Base-by-base conservation (phyloP, 1,140 invertebrate genomes). In the Zaprionus nigranus region DNA sequence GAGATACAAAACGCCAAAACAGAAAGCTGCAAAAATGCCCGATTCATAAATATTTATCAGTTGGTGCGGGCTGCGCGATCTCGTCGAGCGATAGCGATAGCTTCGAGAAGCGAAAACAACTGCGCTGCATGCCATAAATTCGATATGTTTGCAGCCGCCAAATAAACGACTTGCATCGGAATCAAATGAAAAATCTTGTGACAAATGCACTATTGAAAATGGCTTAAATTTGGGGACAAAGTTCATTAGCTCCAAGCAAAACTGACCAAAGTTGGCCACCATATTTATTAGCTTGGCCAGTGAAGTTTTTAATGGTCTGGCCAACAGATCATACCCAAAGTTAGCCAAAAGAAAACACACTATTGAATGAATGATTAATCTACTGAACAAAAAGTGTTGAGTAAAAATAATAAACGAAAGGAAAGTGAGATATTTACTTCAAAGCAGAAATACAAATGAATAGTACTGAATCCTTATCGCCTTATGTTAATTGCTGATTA, bases 21-120 rank as follows among this genome's bases (percentile, higher is more conserved):
- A 38, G 68, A 64, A 58, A 73, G 38, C 60, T 49, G 30, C 74
- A 73, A 79, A 83, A 81, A 64, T 78, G 75, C 4, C 49, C 60
- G 53, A 51, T 77, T 85, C 82, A 86, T 85, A 85, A 85, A 85
- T 86, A 85, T 85, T 85, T 85, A 85, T 70, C 74, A 78, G 70
- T 65, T 36, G 40, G 30, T 58, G 40, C 60, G 49, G 28, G 38
- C 28, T 38, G 40, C 20, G 63, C 75, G 82, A 85, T 84, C 74
- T 54, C 36, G n/a, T n/a, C 9, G 38, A 24, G 24, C 30, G 82
- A 85, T 85, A 28, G 24, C 30, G 82, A 85, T 85, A 86, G 85
- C 75, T 86, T 79, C 51, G 61, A 77, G 67, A 79, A 61, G 75
- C 82, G 79, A 82, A 85, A 82, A 85, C 82, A 82, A 81, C 82